Conservation (phyloP, 2,113 vertebrate genomes). For the Rhynchomys soricoides region DNA sequence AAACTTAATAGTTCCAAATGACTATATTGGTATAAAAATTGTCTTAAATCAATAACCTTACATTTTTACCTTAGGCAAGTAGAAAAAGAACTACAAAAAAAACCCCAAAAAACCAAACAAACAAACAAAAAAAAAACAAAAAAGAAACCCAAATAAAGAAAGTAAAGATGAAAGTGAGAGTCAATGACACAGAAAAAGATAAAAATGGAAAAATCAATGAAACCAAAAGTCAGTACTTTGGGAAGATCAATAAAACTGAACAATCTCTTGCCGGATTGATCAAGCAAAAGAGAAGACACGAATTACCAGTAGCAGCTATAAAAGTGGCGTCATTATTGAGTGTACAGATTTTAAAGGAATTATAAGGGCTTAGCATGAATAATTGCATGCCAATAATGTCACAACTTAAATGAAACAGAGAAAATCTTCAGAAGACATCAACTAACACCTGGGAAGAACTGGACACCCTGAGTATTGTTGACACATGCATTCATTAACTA, state of each 20-base stretch:
- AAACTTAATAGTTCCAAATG: neutral
- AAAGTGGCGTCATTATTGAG: neutral
- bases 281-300: neutral
- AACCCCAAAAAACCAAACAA: too few relatives aligned
- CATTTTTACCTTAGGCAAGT: neutral
- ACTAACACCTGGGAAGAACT: neutral
- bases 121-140: too few relatives aligned
- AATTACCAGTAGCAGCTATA: neutral
- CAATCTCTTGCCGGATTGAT: neutral
- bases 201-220: slow-evolving; percentile 26
- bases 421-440: neutral
- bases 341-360: neutral
- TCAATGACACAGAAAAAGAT: neutral
- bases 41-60: neutral
- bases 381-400: neutral
- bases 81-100: neutral
- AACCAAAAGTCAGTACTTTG: slow-evolving; percentile 31
- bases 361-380: neutral
- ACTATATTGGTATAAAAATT: neutral
- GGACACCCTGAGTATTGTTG: neutral
- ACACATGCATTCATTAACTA: neutral
- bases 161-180: neutral
- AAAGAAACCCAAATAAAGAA: neutral
- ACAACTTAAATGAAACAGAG: neutral
- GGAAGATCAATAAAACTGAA: slow-evolving; percentile 35